Conservation (phyloP, 35 echinoderm and acorn worm species). For the Lytechinus variegatus region DNA sequence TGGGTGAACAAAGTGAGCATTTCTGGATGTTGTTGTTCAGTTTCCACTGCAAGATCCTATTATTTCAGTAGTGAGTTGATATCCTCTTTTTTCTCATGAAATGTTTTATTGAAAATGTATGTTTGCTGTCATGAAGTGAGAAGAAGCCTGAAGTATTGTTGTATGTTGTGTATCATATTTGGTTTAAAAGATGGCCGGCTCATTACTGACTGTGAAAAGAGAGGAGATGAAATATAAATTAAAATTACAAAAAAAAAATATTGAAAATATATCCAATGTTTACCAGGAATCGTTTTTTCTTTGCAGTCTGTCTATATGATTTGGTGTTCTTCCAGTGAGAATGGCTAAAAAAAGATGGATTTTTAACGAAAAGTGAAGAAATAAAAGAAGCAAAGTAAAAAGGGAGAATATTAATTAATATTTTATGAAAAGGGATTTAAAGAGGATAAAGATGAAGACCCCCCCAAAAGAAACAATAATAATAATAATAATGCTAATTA, state of each 20-base stretch:
- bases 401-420: no score
- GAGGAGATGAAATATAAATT: slow-evolving; percentile 32
- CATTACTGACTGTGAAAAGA: background rate
- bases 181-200: background rate
- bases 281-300: background rate
- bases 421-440: no score
- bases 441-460: no score
- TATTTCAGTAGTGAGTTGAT: background rate
- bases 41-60: background rate
- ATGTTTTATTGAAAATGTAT: background rate
- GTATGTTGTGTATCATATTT: slow-evolving; percentile 45
- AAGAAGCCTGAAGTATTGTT: background rate
- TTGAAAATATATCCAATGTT: background rate
- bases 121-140: background rate
- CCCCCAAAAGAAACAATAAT: no score
- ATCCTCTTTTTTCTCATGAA: background rate
- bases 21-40: background rate
- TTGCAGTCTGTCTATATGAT: background rate
- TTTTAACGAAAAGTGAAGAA: no score
- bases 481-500: no score
- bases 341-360: no score
- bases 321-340: no score
- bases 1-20: background rate
- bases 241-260: slow-evolving; percentile 5
- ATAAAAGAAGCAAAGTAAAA: no score